Percentiles rank a stretch among this genome's conserved stretches.
phyloP scores from a whole-genome alignment of 53 echinoderm and acorn worm genomes.

The Echinarachnius parma region DNA sequence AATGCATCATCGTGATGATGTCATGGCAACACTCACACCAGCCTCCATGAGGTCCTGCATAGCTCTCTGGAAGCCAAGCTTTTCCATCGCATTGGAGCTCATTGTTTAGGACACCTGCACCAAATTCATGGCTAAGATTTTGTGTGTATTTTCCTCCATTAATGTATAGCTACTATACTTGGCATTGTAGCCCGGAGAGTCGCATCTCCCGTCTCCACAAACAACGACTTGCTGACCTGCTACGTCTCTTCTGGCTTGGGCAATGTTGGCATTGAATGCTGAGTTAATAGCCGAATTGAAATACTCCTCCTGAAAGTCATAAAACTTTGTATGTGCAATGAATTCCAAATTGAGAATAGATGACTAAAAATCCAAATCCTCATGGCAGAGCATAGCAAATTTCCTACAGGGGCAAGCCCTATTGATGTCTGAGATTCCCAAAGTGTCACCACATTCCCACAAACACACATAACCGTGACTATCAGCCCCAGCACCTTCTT shows the following conservation, averaged over 20 bases:
- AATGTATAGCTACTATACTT: constrained; percentile 44
- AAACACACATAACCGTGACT: constrained; percentile 14
- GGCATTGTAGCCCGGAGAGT: constrained; percentile 45
- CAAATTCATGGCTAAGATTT: constrained; percentile 22
- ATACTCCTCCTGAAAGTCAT: not conserved
- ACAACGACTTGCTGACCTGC: not conserved
- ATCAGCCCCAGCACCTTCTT: constrained; percentile 25
- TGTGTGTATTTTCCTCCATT: constrained; percentile 10
- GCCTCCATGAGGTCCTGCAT: no score
- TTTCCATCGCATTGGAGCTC: constrained; percentile 50
- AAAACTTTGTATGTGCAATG: not conserved
- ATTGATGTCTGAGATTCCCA: constrained; percentile 56
- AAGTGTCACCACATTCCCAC: constrained; percentile 32
- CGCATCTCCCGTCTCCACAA: constrained; percentile 48
- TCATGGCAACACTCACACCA: constrained; percentile 1
- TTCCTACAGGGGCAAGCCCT: constrained; percentile 37
- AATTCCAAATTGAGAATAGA: constrained; percentile 16
- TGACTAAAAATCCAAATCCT: constrained; percentile 9
- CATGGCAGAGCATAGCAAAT: constrained; percentile 19
- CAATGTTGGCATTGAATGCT: not conserved
- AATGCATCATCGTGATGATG: constrained; percentile 39
- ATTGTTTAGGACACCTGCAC: constrained; percentile 43
- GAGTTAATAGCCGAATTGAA: constrained; percentile 6
- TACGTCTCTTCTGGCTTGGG: not conserved
- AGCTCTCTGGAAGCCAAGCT: constrained; percentile 20